Evolutionary conservation across 2,797 vertebrate genomes (phyloP), one percentile per base, ranked within the genome.

Genomic region (Xenops minutus): DNA sequence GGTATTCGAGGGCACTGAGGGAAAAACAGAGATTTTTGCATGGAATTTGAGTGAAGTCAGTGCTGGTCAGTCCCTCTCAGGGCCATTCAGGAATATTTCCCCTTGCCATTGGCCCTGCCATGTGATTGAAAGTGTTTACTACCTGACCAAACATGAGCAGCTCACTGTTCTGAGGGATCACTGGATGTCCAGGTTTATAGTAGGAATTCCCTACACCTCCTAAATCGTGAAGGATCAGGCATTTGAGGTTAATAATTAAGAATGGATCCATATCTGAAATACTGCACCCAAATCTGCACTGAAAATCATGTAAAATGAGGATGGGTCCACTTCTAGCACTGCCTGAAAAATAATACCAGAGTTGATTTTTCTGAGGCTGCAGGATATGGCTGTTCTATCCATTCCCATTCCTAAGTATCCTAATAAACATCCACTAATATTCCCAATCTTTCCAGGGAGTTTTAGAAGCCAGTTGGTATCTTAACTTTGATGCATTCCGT

Each of bases 61-160:
- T 66, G 48, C 12, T 6, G 49, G 24, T 9, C 34, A 34, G 19
- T 78, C 69, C 67, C 16, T 66, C 30, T 0, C 5, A 16, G 44
- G 20, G 12, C 29, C 39, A 12, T 24, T 37, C 56, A 41, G 61
- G 52, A 37, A 34, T 12, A 21, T 10, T 3, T 26, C 5, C 34
- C n/a, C 10, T 62, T 83, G 55, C 22, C 36, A 30, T 3, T 81
- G 62, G 15, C 32, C n/a, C 30, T 20, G 4, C 30, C 32, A 9
- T 17, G 36, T 9, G 26, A 9, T 8, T 59, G 71, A 30, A 59
- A 73, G 4, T 34, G 32, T 64, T 74, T 64, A 8, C 64, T 85
- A 10, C 6, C 3, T 41, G 32, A 52, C 3, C 39, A 87, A n/a
- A 64, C 7, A 2, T 0, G 6, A 73, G 7, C 43, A 82, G 0